Percentiles rank a stretch among this genome's conserved stretches.
Conservation (phyloP, 2,888 invertebrate species). For the Gymnosoma rotundatum region DNA sequence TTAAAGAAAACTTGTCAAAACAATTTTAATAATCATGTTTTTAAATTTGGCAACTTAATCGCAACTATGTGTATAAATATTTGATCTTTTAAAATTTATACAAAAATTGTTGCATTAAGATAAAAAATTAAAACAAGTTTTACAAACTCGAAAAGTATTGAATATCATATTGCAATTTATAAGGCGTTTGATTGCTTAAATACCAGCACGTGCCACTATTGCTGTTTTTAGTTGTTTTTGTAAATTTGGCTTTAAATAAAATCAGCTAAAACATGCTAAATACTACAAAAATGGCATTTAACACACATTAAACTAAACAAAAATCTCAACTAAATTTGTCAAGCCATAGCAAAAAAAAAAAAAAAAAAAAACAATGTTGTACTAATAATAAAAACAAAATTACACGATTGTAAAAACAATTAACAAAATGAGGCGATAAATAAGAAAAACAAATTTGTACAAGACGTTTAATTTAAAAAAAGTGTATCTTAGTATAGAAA, state of each 20-base stretch:
- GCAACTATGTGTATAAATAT: constrained; percentile 20
- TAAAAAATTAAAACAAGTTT: constrained; percentile 35
- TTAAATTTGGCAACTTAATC: constrained; percentile 15
- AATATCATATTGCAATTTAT: constrained; percentile 53
- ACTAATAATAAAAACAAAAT: constrained; percentile 34
- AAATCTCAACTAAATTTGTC: constrained; percentile 64
- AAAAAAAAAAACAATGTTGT: too few relatives aligned
- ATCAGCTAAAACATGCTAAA: constrained; percentile 54
- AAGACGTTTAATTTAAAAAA: not conserved
- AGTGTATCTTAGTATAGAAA: too few relatives aligned
- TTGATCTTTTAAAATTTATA: constrained; percentile 26
- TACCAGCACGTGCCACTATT: constrained; percentile 61
- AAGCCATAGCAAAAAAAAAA: constrained; percentile 25
- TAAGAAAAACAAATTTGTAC: constrained; percentile 33
- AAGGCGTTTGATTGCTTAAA: constrained; percentile 64
- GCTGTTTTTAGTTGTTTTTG: constrained; percentile 7
- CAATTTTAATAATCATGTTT: not conserved
- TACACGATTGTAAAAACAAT: constrained; percentile 27
- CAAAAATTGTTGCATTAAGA: too few relatives aligned
- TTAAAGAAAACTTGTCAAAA: not conserved
- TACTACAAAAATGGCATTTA: constrained; percentile 52
- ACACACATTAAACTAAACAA: constrained; percentile 31
- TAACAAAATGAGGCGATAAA: constrained; percentile 10
- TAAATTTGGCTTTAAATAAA: constrained; percentile 20
- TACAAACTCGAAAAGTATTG: constrained; percentile 37